Base-by-base conservation (phyloP, 2,797 vertebrate genomes). In the Scarus forsteni region DNA sequence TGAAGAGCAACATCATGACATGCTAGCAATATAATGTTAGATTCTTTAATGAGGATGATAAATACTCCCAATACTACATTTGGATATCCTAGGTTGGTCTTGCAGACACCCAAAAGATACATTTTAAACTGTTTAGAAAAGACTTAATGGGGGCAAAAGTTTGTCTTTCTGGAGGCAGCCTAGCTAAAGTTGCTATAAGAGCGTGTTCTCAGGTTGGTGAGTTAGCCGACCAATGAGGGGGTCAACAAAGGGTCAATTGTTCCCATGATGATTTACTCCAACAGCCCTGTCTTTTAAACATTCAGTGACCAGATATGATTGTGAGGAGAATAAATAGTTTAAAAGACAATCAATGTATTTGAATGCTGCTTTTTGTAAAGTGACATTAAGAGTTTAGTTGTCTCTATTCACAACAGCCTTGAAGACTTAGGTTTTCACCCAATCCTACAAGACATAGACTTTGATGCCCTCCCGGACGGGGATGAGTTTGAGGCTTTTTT, bases 351-450 rank as follows among this genome's bases (percentile, higher is more conserved):
- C 89, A 90, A 95, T 96, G 95, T 94, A 96, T 96, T 12, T 95
- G 94, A 96, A 99, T 96, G 97, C 95, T 95, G 94, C 95, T 96
- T 96, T 96, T 96, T 96, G 94, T 95, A 95, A 96, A 83, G 79
- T 95, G 95, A 96, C 93, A 95, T 96, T 97, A 96, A 96, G 96
- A 95, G 95, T 95, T 93, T 93, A 98, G 96, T 97, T 93, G 96
- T 99, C 96, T 98, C 95, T 98, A 97, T 97, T 95, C 95, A 87
- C 80, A 93, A 97, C 95, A 97, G 97, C 96, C 95, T 94, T 91
- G 95, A 97, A 96, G 95, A 97, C 93, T 92, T 97, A 97, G 95
- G 87, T 96, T 93, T 95, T 94, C 94, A 95, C 84, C 96, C 91
- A 92, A 95, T 97, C 94, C 95, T 97, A 95, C 94, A 95, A 96